Evolutionary conservation across 2,888 invertebrate genomes (phyloP).

Genomic region (Xestia ashworthii): DNA sequence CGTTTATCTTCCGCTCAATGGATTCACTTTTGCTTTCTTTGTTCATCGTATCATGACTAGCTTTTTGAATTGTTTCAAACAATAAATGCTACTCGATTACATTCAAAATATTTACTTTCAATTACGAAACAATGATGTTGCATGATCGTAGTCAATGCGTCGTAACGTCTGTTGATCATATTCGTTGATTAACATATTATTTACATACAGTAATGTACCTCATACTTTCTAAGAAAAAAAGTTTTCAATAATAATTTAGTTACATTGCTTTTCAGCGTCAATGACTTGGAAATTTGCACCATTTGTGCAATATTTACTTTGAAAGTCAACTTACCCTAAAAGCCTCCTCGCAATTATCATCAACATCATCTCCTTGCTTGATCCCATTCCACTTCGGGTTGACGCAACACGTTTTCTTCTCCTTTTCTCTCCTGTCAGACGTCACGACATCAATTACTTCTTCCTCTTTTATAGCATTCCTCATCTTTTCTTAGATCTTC

Average conservation of each 20-base stretch:
- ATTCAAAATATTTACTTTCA: constrained; percentile 74
- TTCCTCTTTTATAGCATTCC: not conserved
- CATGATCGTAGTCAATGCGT: constrained; percentile 42
- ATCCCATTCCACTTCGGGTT: not conserved
- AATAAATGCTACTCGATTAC: constrained; percentile 70
- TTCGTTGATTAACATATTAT: constrained; percentile 27
- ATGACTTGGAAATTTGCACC: not conserved
- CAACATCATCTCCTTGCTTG: not conserved
- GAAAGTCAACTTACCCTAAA: not conserved
- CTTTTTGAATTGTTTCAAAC: constrained; percentile 72
- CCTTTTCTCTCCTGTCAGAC: not conserved
- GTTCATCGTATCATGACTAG: constrained; percentile 73
- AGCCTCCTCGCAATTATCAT: not conserved
- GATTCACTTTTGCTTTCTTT: constrained; percentile 71
- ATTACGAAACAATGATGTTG: constrained; percentile 72
- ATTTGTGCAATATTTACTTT: too few relatives aligned
- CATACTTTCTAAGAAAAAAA: not conserved
- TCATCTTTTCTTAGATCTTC: not conserved
- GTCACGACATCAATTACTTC: not conserved
- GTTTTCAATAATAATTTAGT: not conserved
- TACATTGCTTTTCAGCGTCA: not conserved
- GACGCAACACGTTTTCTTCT: not conserved
- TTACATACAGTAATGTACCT: constrained; percentile 25
- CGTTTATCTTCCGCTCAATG: constrained; percentile 60
- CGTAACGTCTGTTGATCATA: constrained; percentile 14